phyloP scores from a whole-genome alignment of 2,113 vertebrate species.

The Amphiprion percula region DNA sequence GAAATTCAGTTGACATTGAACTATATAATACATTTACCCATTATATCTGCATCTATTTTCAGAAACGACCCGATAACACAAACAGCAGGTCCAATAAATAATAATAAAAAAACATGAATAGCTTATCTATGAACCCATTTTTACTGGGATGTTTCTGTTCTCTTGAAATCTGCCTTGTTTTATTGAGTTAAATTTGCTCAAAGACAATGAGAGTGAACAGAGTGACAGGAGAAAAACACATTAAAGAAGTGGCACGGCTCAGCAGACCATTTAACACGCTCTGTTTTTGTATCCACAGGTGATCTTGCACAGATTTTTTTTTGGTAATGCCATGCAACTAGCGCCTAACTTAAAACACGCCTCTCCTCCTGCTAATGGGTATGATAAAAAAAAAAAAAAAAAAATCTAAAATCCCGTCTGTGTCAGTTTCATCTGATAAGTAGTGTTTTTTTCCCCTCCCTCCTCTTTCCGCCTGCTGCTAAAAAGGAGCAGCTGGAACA shows the following conservation, averaged over 20 bases:
- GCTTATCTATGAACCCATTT: too few relatives aligned
- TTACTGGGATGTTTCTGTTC: too few relatives aligned
- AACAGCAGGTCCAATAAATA: too few relatives aligned
- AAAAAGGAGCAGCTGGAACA: slow-evolving; percentile 88
- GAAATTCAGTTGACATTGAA: not conserved
- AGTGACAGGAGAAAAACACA: not conserved
- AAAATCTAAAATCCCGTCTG: slow-evolving; percentile 25
- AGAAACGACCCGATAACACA: too few relatives aligned
- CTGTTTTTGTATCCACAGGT: not conserved
- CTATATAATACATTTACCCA: too few relatives aligned
- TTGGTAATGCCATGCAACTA: not conserved
- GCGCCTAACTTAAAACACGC: not conserved
- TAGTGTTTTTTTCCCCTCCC: slow-evolving; percentile 20
- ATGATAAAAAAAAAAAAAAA: slow-evolving; percentile 30
- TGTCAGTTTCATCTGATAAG: slow-evolving; percentile 62
- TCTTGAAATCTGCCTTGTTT: too few relatives aligned
- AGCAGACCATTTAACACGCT: not conserved
- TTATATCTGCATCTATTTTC: too few relatives aligned
- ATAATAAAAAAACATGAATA: too few relatives aligned
- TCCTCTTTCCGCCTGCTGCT: slow-evolving; percentile 61
- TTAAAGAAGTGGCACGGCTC: not conserved
- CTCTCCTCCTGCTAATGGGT: slow-evolving; percentile 27
- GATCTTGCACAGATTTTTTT: not conserved
- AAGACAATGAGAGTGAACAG: too few relatives aligned
- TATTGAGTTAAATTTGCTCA: too few relatives aligned